Conservation (phyloP, 92 coral and sea anemone species). For the Actinernus sp. region DNA sequence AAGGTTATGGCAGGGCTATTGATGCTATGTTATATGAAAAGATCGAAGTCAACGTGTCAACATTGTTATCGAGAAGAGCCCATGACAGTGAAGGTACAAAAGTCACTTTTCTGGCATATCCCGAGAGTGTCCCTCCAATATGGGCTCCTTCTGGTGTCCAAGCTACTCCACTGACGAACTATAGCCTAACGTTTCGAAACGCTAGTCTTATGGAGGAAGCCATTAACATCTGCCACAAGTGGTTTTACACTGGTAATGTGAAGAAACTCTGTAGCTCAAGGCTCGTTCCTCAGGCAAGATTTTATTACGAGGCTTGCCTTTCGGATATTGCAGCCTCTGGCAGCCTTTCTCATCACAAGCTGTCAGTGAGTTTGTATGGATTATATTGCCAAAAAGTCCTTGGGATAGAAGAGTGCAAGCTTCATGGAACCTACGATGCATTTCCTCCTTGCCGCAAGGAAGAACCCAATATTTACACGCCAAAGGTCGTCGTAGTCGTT, state of each 20-base stretch:
- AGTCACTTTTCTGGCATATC: constrained; percentile 52
- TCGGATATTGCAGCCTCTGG: constrained; percentile 90
- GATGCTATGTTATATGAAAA: constrained; percentile 70
- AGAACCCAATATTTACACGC: constrained; percentile 29
- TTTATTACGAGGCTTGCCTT: constrained; percentile 95
- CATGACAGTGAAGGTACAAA: constrained; percentile 11
- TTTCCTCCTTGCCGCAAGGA: constrained; percentile 57
- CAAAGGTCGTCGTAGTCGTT: constrained; percentile 49
- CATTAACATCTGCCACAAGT: constrained; percentile 58
- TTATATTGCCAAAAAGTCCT: constrained; percentile 94
- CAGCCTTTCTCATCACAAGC: constrained; percentile 76
- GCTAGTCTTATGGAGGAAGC: constrained; percentile 59
- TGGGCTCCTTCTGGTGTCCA: constrained; percentile 91
- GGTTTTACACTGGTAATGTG: constrained; percentile 83
- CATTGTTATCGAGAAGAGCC: background rate
- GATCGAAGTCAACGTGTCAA: constrained; percentile 34
- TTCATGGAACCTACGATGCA: constrained; percentile 93
- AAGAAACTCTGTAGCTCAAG: constrained; percentile 69
- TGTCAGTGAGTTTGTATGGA: constrained; percentile 92
- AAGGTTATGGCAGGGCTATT: constrained; percentile 78
- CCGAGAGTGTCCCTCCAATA: constrained; percentile 32
- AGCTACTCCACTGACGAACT: constrained; percentile 75
- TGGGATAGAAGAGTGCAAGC: constrained; percentile 72
- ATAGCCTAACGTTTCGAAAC: constrained; percentile 71
- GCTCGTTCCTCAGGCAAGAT: constrained; percentile 87